phyloP scores from a whole-genome alignment of 2,888 invertebrate genomes.

The Aproaerema taeniolella region DNA sequence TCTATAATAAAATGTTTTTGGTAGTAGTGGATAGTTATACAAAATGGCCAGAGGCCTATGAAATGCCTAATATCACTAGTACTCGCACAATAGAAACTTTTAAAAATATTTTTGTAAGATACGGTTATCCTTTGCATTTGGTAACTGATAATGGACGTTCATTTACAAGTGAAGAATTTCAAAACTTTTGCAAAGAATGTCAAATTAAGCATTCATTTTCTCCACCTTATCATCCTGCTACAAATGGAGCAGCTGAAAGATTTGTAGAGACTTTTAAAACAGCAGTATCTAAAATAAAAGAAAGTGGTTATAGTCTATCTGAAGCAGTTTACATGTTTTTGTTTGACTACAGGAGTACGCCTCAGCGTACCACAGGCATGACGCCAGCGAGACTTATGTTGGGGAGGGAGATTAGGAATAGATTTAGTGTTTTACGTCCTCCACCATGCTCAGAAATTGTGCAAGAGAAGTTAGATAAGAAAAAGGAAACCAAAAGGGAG shows the following conservation, averaged over 20 bases:
- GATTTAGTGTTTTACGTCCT: conserved; percentile 16
- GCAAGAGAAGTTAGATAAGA: not conserved
- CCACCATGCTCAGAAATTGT: conserved; percentile 1
- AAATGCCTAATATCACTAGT: conserved; percentile 13
- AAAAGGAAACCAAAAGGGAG: not conserved
- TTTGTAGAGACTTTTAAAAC: conserved; percentile 21
- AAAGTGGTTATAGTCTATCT: too few relatives aligned
- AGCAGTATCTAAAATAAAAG: too few relatives aligned
- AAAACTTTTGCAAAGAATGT: conserved; percentile 13
- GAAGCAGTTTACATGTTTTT: conserved; percentile 17
- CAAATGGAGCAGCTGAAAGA: conserved; percentile 19
- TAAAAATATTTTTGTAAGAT: conserved; percentile 11
- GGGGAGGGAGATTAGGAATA: conserved; percentile 15
- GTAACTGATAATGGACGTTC: conserved; percentile 16
- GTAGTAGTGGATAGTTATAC: conserved; percentile 14
- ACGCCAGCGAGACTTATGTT: conserved; percentile 15
- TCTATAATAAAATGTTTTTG: conserved; percentile 14
- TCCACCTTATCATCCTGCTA: conserved; percentile 19
- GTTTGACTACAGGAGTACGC: conserved; percentile 15
- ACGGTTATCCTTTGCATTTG: conserved; percentile 15
- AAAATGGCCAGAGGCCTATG: conserved; percentile 16
- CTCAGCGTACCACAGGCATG: conserved; percentile 14
- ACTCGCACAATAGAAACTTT: conserved; percentile 11
- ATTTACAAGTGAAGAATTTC: conserved; percentile 16
- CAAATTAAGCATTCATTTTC: conserved; percentile 16